Evolutionary conservation across 2,113 vertebrate genomes (phyloP).

Genomic region (Hippocampus barbouri): DNA sequence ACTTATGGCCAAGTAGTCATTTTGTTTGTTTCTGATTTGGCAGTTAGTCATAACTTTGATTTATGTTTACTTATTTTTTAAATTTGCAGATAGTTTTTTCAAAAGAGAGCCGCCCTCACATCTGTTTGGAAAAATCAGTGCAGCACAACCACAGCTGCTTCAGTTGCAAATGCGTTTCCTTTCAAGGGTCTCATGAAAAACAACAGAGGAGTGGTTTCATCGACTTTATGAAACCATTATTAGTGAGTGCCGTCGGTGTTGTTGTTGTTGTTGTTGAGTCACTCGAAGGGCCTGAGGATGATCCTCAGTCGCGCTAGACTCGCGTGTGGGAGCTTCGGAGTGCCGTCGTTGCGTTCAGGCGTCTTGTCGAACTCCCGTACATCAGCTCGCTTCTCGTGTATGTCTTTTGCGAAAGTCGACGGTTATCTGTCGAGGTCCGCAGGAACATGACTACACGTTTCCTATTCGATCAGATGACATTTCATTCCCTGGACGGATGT

Average conservation of each 20-base stretch:
- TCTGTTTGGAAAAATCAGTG: slow-evolving; percentile 2
- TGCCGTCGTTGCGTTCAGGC: not conserved
- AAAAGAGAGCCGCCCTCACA: not conserved
- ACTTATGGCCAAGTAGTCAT: no score
- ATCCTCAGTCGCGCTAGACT: no score
- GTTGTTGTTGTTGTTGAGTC: no score
- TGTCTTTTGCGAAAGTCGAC: slow-evolving; percentile 10
- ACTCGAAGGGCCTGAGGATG: no score
- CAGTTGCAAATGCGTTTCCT: not conserved
- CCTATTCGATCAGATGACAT: slow-evolving; percentile 16
- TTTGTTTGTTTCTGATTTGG: not conserved
- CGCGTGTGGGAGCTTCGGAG: not conserved
- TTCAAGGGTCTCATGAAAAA: not conserved
- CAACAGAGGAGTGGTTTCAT: slow-evolving; percentile 10
- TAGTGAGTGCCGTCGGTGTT: slow-evolving; percentile 8
- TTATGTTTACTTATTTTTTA: not conserved
- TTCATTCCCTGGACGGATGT: not conserved
- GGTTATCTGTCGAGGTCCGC: slow-evolving; percentile 18
- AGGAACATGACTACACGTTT: slow-evolving; percentile 24
- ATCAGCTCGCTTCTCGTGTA: slow-evolving; percentile 17
- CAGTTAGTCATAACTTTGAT: not conserved
- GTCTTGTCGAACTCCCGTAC: slow-evolving; percentile 21
- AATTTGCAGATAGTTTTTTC: not conserved
- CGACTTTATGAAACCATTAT: slow-evolving; percentile 28
- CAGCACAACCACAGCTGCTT: not conserved